Percentiles rank a stretch among this genome's conserved stretches.
Conservation (phyloP, 2,113 vertebrate genomes). For the Cettia cetti region DNA sequence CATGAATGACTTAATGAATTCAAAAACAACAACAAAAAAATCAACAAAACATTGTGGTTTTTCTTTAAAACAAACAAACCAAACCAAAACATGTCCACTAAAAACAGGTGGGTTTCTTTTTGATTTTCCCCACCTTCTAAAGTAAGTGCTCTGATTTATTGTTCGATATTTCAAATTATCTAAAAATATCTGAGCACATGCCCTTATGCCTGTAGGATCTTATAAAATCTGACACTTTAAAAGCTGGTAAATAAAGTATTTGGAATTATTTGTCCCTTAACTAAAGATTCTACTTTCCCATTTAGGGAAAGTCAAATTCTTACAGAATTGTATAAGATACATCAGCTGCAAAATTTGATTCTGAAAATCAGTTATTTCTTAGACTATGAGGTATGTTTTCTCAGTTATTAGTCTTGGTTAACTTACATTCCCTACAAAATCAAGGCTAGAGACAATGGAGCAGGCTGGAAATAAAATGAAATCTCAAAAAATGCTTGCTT, state of each 20-base stretch:
- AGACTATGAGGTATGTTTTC: not conserved
- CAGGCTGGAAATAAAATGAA: not conserved
- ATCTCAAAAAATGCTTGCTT: not conserved
- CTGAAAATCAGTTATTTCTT: not conserved
- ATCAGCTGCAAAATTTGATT: not conserved
- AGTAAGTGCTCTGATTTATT: not conserved
- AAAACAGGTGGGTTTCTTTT: not conserved
- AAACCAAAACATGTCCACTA: accelerated
- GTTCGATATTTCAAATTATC: not conserved
- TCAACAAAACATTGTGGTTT: not conserved
- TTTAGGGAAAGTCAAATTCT: not conserved
- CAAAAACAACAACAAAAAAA: not conserved
- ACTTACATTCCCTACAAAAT: not conserved
- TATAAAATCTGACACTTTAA: not conserved
- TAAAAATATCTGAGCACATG: not conserved
- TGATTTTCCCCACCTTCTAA: not conserved
- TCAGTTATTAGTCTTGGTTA: not conserved
- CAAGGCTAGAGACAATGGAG: not conserved
- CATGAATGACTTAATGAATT: not conserved
- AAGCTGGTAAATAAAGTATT: not conserved
- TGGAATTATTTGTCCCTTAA: not conserved
- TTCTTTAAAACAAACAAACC: not conserved
- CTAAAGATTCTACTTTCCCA: not conserved
- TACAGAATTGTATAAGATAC: not conserved
- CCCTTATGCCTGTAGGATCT: not conserved